Conservation (phyloP, 2,888 invertebrate genomes). For the Hydrotaea cyrtoneurina region DNA sequence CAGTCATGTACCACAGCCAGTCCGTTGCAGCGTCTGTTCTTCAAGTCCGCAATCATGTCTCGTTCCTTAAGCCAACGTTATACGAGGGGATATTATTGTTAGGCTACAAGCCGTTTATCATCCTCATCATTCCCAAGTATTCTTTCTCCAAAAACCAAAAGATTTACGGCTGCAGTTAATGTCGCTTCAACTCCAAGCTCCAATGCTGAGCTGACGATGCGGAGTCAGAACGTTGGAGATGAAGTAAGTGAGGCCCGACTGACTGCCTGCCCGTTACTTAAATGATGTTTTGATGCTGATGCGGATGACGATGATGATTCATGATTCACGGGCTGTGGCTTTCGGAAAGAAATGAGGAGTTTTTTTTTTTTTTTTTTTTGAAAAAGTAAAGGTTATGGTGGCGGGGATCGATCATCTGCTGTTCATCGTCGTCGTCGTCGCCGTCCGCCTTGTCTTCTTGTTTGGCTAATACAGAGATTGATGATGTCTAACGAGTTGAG, state of each 20-base stretch:
- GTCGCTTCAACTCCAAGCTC: slow-evolving; percentile 1
- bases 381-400: background rate
- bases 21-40: background rate
- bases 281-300: slow-evolving; percentile 31
- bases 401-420: background rate
- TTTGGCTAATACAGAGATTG: slow-evolving; percentile 32
- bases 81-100: background rate
- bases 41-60: background rate
- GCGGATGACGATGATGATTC: slow-evolving; percentile 56
- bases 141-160: background rate
- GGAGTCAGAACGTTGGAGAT: background rate
- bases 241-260: background rate
- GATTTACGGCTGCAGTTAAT: background rate
- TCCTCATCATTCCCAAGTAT: background rate
- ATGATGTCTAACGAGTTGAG: slow-evolving; percentile 36
- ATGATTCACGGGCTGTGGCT: slow-evolving; percentile 43
- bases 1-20: slow-evolving; percentile 22
- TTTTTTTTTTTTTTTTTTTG: too few species aligned
- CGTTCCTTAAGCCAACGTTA: slow-evolving; percentile 17
- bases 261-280: background rate
- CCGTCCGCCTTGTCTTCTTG: too few species aligned
- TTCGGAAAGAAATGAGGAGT: slow-evolving; percentile 9
- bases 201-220: slow-evolving; percentile 20
- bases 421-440: background rate
- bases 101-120: slow-evolving; percentile 11